phyloP scores from a whole-genome alignment of 2,888 invertebrate species.

The Periphyllus acericola region DNA sequence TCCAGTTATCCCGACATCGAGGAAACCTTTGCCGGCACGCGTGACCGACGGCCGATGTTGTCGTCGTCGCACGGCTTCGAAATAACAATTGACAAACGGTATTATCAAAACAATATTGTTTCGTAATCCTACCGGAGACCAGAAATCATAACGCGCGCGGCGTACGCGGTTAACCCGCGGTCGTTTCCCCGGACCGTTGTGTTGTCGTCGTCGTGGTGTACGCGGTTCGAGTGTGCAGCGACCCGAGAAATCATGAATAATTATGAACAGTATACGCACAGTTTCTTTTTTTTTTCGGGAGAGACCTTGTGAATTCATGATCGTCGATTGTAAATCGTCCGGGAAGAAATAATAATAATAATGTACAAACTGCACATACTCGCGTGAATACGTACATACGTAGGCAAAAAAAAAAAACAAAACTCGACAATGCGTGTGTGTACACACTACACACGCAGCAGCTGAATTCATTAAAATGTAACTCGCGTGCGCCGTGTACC shows the following conservation, averaged over 20 bases:
- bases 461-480: slow-evolving; percentile 22
- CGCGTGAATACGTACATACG: no score
- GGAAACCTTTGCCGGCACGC: no score
- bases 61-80: background rate
- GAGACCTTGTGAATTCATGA: background rate
- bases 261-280: background rate
- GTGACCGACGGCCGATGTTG: no score
- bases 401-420: background rate
- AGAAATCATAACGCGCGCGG: background rate
- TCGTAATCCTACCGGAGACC: background rate
- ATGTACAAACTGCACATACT: background rate
- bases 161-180: background rate
- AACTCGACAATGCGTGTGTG: background rate
- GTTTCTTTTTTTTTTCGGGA: background rate
- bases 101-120: background rate
- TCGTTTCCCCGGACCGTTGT: no score
- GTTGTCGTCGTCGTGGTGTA: no score
- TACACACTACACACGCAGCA: background rate
- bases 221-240: background rate
- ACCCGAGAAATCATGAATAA: background rate
- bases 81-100: background rate
- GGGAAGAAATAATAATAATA: background rate
- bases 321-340: background rate
- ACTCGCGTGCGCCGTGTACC: background rate
- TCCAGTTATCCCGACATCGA: no score